Conservation (phyloP, 2,113 vertebrate species). For the Cryptotis parvus region DNA sequence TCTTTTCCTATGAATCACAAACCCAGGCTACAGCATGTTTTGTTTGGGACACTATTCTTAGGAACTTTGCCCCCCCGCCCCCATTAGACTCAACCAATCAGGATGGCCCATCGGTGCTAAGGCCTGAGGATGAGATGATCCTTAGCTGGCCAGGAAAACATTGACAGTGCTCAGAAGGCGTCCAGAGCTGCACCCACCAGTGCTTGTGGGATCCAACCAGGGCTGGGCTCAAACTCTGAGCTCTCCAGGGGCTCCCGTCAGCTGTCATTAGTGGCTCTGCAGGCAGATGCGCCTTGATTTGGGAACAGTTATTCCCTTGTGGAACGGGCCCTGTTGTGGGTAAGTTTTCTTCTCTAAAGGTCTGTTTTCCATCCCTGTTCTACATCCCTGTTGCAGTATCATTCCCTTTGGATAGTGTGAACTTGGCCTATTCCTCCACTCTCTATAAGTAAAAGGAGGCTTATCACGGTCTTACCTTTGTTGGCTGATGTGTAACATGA, state of each 20-base stretch:
- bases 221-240: too few species aligned
- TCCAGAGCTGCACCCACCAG: too few species aligned
- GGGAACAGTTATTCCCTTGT: fast-evolving
- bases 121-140: too few species aligned
- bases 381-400: too few species aligned
- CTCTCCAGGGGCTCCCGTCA: too few species aligned
- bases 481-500: constrained; percentile 21
- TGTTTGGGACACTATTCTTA: not conserved
- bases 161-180: too few species aligned
- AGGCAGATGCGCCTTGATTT: not conserved
- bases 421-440: not conserved
- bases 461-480: constrained; percentile 33
- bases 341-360: not conserved
- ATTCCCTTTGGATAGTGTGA: not conserved
- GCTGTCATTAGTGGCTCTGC: not conserved
- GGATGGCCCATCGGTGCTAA: too few species aligned
- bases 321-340: not conserved
- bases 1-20: not conserved
- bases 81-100: too few species aligned
- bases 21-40: not conserved
- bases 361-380: not conserved
- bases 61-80: too few species aligned
- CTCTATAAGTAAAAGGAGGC: constrained; percentile 17
- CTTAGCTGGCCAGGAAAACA: too few species aligned
- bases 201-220: too few species aligned